Evolutionary conservation across 2,888 invertebrate genomes (phyloP), one percentile per base, ranked within the genome.

Genomic region (Muschampia plurimacula): DNA sequence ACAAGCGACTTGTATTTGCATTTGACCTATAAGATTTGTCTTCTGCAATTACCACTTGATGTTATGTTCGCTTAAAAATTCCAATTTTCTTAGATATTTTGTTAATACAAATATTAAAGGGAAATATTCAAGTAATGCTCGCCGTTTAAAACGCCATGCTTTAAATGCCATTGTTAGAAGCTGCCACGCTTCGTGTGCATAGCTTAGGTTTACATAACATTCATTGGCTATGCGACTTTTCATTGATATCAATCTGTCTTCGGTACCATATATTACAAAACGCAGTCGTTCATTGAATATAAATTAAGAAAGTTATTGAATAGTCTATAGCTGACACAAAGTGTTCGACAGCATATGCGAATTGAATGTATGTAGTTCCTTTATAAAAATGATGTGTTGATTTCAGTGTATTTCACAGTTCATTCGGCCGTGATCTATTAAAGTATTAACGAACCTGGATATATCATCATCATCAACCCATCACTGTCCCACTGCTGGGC

Each of bases 1-100:
- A 90, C 89, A 86, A 86, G 87, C 87, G 84, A 87, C 87, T 86
- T 86, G 83, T 88, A 92, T 91, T 92, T 91, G 87, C 90, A 92
- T 91, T 88, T 91, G 90, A 91, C 91, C 91, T 86, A 87, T 85
- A 88, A 90, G 85, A 85, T 77, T 80, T 84, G 79, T 79, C 86
- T 86, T 86, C 86, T 86, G 86, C 86, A 84, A 78, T 32, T 36
- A 13, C 36, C 36, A 36, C 36, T 78, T 79, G 72, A 74, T 74
- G 71, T 76, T 79, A 74, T 74, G 71, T 76, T 78, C 74, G 76
- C 73, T 78, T 79, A 66, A 69, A 74, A 65, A 67, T 69, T 65
- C 39, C 66, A 66, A 60, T 66, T 46, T 49, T 10, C 55, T 57
- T 32, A 52, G 55, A 70, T 64, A 28, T 64, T 57, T 70, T 57